A percentile compares a stretch with the other conserved stretches of the same genome.
Conservation (phyloP, 2,797 vertebrate species). For the Parauchenoglanis punctatus region DNA sequence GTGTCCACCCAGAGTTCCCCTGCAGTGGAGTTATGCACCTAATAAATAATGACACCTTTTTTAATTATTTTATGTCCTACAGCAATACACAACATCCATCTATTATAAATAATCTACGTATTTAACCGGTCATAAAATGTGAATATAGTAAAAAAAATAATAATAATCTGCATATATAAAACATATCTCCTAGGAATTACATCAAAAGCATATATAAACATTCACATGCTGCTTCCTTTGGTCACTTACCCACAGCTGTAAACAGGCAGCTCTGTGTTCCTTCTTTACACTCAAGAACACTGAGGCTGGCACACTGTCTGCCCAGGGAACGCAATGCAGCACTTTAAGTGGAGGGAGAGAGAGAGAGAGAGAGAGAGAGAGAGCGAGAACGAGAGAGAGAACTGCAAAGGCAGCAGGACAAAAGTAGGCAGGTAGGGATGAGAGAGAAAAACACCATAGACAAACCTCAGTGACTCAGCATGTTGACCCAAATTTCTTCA, state of each 20-base stretch:
- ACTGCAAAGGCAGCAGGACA: constrained; percentile 24
- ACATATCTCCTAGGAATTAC: background rate
- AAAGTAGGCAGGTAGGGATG: background rate
- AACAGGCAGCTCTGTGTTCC: constrained; percentile 6
- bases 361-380: background rate
- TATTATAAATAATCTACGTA: background rate
- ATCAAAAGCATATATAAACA: background rate
- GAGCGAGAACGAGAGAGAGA: background rate
- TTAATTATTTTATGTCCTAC: background rate
- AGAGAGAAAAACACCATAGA: constrained; percentile 2
- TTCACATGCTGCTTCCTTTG: constrained; percentile 12
- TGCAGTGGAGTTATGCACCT: background rate
- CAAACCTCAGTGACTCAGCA: constrained; percentile 29
- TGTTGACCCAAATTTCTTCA: constrained; percentile 2
- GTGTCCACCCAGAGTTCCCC: background rate
- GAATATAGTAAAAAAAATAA: background rate
- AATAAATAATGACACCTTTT: background rate
- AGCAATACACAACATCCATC: background rate
- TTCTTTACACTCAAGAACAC: constrained; percentile 26
- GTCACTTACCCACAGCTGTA: constrained; percentile 49
- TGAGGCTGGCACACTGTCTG: constrained; percentile 30
- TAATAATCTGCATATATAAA: background rate
- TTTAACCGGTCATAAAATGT: background rate
- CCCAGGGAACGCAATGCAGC: constrained; percentile 55
- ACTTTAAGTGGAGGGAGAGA: constrained; percentile 4